Base-by-base conservation (phyloP, 2,797 vertebrate genomes). In the Trichosurus vulpecula region DNA sequence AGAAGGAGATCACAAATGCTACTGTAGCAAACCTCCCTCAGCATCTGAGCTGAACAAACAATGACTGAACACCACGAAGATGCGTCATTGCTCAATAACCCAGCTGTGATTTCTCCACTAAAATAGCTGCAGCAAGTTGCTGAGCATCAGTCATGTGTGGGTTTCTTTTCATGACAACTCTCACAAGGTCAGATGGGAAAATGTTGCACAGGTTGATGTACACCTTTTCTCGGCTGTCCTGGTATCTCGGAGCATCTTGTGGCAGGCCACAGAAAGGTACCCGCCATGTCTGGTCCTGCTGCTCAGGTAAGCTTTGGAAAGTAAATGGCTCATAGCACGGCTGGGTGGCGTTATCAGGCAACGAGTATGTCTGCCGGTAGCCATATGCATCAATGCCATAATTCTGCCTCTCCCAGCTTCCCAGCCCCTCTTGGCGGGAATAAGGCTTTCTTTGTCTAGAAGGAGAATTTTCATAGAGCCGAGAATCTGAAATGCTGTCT, bases 181-280 rank as follows among this genome's bases (percentile, higher is more conserved):
- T 99, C 98, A 99, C 99, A 10, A 99, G 99, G 94, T 99, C 99
- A 0, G 99, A 98, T 10, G 99, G 99, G 96, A 99, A 99, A 98
- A 99, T 99, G 99, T 99, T 99, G 96, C 99, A 99, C 98, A 99
- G 98, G 98, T 99, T 99, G 96, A 99, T 61, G 92, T 99, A 99
- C 94, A 99, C 98, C 97, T 99, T 99, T 97, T 99, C 99, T 93
- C 99, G 98, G 81, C 95, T 98, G 97, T 99, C 99, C 6, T 98
- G 99, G 57, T 99, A 99, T 96, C 98, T 98, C 0, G 99, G 99
- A 8, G 99, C 99, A 0, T 99, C 99, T 0, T 98, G 98, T 0
- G 98, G 98, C 19, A 98, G 94, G 3, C 98, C 99, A 25, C 98
- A 99, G 98, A 98, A 99, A 0, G 99, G 99, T 0, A 98, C 27